Evolutionary conservation across 2,888 invertebrate genomes (phyloP), one percentile per base, ranked within the genome.

Genomic region (Amphimallon solstitiale): DNA sequence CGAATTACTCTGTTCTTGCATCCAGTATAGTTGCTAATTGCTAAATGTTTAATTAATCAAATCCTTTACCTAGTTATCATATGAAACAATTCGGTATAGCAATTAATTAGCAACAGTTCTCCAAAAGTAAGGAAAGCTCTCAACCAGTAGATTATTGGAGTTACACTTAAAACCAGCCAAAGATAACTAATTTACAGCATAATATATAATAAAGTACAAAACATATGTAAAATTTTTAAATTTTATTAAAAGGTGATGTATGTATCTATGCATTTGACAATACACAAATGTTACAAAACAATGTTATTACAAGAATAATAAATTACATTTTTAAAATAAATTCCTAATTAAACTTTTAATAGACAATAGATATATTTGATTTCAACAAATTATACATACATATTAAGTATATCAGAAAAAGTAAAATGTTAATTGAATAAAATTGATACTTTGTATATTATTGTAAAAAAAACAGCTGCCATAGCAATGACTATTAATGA

Each of bases 221-320:
- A 19, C 2, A 17, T 54, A 17, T 21, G 7, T 9, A 29, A 38
- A 54, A 17, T 54, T 40, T 54, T 34, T n/a, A n/a, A n/a, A 38
- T 14, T 54, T 54, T 52, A 54, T 54, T 54, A 54, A 54, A 54
- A 54, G 23, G 54, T 54, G 54, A 54, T 54, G 54, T 54, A 10
- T 54, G n/a, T n/a, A 54, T 40, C 15, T 5, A 38, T 21, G n/a
- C n/a, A n/a, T 54, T 40, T 38, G 38, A 54, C 54, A 54, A 38
- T 34, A 51, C 19, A 21, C n/a, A n/a, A n/a, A n/a, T n/a, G n/a
- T 54, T 38, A 54, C 38, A 38, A 21, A 37, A 40, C 9, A 7
- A 29, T 7, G 5, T 29, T 29, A 54, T 19, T 54, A 54, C 12
- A 54, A 38, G 38, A 40, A 54, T 19, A 54, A 54, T 54, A 54